These are phyloP conservation scores for Machimus atricapillus DNA, from an alignment of 2,888 invertebrate genomes.

Conservation along the genomic window DNA sequence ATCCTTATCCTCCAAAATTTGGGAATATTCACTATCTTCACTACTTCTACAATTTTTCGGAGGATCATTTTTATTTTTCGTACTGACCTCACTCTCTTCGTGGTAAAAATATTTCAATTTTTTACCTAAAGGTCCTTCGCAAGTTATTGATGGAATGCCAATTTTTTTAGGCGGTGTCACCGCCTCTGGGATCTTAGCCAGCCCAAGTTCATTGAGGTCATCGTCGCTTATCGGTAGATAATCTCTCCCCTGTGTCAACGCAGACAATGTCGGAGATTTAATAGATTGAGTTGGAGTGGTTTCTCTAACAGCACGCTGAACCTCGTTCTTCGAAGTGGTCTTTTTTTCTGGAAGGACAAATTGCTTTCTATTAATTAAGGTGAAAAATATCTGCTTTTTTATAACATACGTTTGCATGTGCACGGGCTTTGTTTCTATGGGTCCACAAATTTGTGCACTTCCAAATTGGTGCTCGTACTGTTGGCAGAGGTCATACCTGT, in stretches of 20 bases:
- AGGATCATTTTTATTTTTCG: background rate
- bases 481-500: constrained; percentile 52
- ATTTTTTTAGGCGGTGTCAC: constrained; percentile 42
- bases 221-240: constrained; percentile 44
- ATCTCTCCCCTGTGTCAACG: constrained; percentile 42
- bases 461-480: constrained; percentile 53
- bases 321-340: background rate
- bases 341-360: constrained; percentile 35
- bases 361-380: constrained; percentile 49
- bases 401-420: constrained; percentile 53
- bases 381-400: background rate
- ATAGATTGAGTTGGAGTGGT: constrained; percentile 44
- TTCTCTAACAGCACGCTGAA: constrained; percentile 2
- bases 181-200: constrained; percentile 39
- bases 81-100: background rate
- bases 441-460: constrained; percentile 50
- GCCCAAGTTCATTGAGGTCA: constrained; percentile 35
- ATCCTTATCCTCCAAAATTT: background rate
- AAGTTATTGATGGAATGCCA: background rate
- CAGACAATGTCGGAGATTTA: constrained; percentile 46
- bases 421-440: constrained; percentile 52
- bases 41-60: background rate
- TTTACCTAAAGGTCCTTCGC: constrained; percentile 33
- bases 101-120: constrained; percentile 13
- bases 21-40: background rate